Percentiles rank a stretch among this genome's conserved stretches.
These are phyloP conservation scores for Cirrhinus mrigala DNA, from an alignment of 2,797 vertebrate species.

Conservation along the genomic window DNA sequence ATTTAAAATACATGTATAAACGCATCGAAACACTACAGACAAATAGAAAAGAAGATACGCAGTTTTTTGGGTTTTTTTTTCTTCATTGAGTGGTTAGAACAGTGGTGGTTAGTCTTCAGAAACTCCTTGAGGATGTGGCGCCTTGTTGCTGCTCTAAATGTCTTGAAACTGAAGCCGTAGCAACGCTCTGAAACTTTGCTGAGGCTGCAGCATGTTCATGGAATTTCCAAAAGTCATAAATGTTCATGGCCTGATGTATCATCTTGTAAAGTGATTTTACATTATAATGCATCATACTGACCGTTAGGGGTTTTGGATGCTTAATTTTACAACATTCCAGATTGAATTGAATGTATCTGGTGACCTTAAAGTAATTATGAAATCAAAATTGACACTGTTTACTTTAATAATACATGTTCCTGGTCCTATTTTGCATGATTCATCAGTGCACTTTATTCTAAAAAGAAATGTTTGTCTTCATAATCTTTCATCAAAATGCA, in stretches of 20 bases:
- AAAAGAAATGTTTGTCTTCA: constrained; percentile 10
- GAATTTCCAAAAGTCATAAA: constrained; percentile 44
- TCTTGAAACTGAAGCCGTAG: constrained; percentile 36
- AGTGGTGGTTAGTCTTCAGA: background rate
- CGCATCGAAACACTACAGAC: background rate
- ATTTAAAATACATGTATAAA: background rate
- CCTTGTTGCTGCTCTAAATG: constrained; percentile 17
- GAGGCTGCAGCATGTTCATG: constrained; percentile 25
- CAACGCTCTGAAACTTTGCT: constrained; percentile 24
- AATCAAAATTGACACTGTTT: background rate
- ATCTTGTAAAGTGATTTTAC: constrained; percentile 22
- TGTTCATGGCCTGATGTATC: constrained; percentile 29
- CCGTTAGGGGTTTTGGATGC: constrained; percentile 43
- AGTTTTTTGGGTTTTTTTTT: too few relatives aligned
- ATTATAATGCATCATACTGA: constrained; percentile 61
- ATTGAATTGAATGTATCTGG: background rate
- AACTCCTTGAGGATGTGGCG: constrained; percentile 2
- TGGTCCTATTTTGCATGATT: background rate
- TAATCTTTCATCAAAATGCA: background rate
- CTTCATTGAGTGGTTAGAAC: too few relatives aligned
- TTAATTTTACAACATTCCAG: background rate
- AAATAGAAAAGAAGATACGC: background rate
- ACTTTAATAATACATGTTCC: background rate
- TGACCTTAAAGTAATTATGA: background rate
- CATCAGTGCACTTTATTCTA: constrained; percentile 6